Base-by-base conservation (phyloP, 2,113 vertebrate species). In the Notothenia rossii region DNA sequence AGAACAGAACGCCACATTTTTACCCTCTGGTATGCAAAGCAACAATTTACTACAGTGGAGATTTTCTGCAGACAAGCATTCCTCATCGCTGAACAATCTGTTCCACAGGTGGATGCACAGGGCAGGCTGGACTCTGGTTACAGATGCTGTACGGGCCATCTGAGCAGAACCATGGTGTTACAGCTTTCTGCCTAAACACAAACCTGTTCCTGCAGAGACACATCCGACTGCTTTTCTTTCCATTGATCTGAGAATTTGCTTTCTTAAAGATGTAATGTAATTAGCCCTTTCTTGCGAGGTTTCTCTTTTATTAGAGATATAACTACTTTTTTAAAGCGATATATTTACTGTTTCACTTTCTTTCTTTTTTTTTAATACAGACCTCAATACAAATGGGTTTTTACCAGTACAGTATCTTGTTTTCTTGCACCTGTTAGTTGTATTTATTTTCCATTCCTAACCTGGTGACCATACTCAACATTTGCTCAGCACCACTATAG, bases 81-180 rank as follows among this genome's bases (percentile, higher is more conserved):
- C 75, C 48, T 83, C 48, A 50, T 40, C 50, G 36, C 58, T 46
- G 59, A 72, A 79, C 50, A 78, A 86, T 91, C 53, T 79, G 82
- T 75, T 82, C 69, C 63, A 80, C 83, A 88, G 75, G 81, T 89
- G 86, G 68, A 77, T 67, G 65, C 77, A 36, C 53, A 62, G 51
- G 33, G 49, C 15, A 62, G 6, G n/a, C 53, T 7, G 3, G n/a
- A 59, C 40, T 72, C 40, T 81, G 69, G 64, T 73, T 70, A 50
- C 65, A 81, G 65, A 74, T 74, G 71, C 60, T 58, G 48, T 49
- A 45, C 2, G 66, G 67, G 65, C 72, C 50, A 48, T 73, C 8
- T 43, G 68, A 77, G 43, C 22, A 40, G 40, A 71, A 63, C 3
- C 45, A 63, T 55, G 51, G 46, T 56, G 33, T 50, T 29, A 61